Evolutionary conservation across 2,797 vertebrate genomes (phyloP).

Genomic region (Anomalospiza imberbis): DNA sequence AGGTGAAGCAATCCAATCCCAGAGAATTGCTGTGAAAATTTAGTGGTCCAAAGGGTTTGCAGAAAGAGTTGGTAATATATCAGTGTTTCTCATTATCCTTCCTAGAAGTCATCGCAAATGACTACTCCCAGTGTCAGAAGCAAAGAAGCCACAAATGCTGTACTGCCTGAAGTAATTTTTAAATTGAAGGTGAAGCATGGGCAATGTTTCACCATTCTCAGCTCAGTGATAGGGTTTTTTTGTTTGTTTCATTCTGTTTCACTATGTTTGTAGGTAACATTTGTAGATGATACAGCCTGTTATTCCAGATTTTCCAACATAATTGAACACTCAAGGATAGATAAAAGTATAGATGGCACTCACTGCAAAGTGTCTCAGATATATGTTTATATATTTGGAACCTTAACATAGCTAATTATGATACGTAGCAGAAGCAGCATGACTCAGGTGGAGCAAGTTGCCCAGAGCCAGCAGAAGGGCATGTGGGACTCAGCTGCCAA

Average conservation of each 20-base stretch:
- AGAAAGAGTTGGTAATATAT: neutral
- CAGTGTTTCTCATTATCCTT: neutral
- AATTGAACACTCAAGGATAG: neutral
- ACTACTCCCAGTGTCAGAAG: neutral
- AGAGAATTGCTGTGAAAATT: neutral
- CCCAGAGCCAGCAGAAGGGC: neutral
- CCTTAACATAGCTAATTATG: neutral
- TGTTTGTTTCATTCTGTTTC: neutral
- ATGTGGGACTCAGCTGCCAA: neutral
- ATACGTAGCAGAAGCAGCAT: neutral
- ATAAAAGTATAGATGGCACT: neutral
- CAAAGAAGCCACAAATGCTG: neutral
- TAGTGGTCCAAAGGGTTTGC: neutral
- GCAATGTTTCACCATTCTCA: neutral
- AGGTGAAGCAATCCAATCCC: neutral
- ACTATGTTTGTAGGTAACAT: neutral
- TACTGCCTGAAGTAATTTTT: neutral
- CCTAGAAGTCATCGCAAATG: neutral
- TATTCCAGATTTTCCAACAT: conserved; percentile 6
- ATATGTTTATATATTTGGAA: neutral
- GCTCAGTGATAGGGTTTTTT: neutral
- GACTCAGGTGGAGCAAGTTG: neutral
- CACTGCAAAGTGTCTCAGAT: neutral
- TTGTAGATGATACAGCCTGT: neutral
- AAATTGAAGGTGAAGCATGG: neutral